Evolutionary conservation across 2,113 vertebrate genomes (phyloP).

Genomic region (Macrotis lagotis): DNA sequence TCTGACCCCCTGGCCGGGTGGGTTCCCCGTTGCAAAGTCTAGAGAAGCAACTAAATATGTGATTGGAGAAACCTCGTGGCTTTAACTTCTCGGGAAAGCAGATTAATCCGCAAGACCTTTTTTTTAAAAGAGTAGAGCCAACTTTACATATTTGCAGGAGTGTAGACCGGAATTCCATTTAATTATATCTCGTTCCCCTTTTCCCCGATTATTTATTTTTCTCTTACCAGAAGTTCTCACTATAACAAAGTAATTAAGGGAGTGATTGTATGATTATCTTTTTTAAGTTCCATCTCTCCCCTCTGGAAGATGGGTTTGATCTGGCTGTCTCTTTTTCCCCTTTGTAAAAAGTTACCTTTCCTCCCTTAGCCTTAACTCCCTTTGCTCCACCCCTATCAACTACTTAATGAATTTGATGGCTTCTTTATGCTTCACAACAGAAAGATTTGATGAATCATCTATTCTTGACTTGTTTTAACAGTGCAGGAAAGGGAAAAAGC

Average conservation of each 20-base stretch:
- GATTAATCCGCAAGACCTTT: neutral
- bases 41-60: neutral
- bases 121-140: neutral
- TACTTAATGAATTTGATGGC: neutral
- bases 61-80: neutral
- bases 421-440: neutral
- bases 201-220: neutral
- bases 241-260: constrained; percentile 1
- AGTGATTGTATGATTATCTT: neutral
- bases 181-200: neutral
- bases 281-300: neutral
- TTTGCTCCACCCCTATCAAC: accelerated
- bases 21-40: neutral
- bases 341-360: neutral
- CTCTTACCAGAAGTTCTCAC: neutral
- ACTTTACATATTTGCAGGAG: neutral
- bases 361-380: neutral
- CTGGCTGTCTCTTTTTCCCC: neutral
- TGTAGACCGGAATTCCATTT: neutral
- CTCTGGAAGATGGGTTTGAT: neutral
- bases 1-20: neutral
- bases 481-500: neutral
- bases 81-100: neutral
- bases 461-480: constrained; percentile 16
- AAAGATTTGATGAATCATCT: neutral